These are phyloP conservation scores for Corydoras maculifer DNA, from an alignment of 2,113 vertebrate genomes.

Conservation along the genomic window DNA sequence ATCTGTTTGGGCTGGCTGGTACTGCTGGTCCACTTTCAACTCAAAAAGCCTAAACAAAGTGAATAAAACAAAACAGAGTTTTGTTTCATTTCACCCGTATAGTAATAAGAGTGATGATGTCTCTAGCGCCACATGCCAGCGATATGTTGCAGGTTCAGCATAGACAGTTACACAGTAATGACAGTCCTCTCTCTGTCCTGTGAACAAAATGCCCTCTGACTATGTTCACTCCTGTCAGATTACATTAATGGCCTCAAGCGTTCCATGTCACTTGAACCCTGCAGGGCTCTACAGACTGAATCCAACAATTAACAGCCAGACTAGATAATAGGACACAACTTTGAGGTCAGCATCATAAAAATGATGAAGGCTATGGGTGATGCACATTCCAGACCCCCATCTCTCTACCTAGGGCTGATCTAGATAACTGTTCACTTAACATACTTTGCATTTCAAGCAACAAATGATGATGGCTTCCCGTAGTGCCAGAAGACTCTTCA, in stretches of 20 bases:
- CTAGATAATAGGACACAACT: conserved; percentile 14
- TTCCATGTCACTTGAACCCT: conserved; percentile 33
- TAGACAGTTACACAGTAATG: conserved; percentile 24
- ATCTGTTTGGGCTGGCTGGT: too few relatives aligned
- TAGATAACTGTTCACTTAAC: conserved; percentile 29
- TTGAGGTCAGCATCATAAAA: not conserved
- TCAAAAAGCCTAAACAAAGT: too few relatives aligned
- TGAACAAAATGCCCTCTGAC: conserved; percentile 59
- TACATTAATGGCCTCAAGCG: conserved; percentile 49
- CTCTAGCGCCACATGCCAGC: not conserved
- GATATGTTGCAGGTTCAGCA: conserved; percentile 7
- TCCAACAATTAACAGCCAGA: conserved; percentile 27
- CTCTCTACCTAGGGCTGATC: conserved; percentile 8
- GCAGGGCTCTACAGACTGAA: conserved; percentile 22
- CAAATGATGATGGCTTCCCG: conserved; percentile 34
- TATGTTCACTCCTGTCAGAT: conserved; percentile 64
- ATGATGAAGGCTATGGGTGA: not conserved
- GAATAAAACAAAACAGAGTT: too few relatives aligned
- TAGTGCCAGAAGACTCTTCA: conserved; percentile 39
- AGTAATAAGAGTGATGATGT: too few relatives aligned
- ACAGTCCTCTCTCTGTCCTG: conserved; percentile 53
- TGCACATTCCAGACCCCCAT: conserved; percentile 25
- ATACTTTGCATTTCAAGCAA: conserved; percentile 39
- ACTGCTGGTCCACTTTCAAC: too few relatives aligned
- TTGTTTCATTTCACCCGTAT: too few relatives aligned